phyloP scores from a whole-genome alignment of 2,113 vertebrate species.

The Actenoides hombroni region DNA sequence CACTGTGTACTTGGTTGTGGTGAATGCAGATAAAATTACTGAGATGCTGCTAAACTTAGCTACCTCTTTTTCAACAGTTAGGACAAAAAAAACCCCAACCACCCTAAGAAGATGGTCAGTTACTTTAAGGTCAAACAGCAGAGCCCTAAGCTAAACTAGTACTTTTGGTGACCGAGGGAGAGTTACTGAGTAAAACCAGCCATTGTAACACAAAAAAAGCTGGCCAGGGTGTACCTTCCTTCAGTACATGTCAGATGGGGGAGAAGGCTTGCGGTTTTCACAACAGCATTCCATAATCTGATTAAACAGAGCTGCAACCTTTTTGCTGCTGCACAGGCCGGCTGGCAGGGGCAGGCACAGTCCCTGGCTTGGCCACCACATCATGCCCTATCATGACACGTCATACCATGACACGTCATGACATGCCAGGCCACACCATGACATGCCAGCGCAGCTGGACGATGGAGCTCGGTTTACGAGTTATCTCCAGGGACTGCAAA shows the following conservation, averaged over 20 bases:
- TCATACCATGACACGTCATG: too few relatives aligned
- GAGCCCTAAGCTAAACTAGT: constrained; percentile 75
- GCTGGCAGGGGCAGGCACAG: not conserved
- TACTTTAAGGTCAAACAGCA: constrained; percentile 84
- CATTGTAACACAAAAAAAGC: constrained; percentile 29
- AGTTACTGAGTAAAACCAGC: constrained; percentile 20
- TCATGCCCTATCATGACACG: not conserved
- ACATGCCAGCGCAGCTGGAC: not conserved
- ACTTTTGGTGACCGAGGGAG: constrained; percentile 1
- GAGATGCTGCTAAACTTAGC: constrained; percentile 13
- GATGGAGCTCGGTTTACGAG: rapidly evolving
- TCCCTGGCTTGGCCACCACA: not conserved
- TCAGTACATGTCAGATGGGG: constrained; percentile 70
- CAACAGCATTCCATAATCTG: constrained; percentile 35
- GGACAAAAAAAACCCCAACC: not conserved
- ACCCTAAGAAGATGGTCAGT: constrained; percentile 86
- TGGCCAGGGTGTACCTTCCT: constrained; percentile 48
- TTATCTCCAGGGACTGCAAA: not conserved
- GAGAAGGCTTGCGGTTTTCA: constrained; percentile 73
- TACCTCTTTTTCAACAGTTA: not conserved
- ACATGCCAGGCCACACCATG: not conserved
- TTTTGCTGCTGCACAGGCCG: constrained; percentile 84
- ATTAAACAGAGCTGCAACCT: constrained; percentile 77
- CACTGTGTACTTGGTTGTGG: constrained; percentile 49
- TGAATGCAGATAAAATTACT: constrained; percentile 70